phyloP scores from a whole-genome alignment of 2,888 invertebrate genomes.

The Cynaeus angustus region DNA sequence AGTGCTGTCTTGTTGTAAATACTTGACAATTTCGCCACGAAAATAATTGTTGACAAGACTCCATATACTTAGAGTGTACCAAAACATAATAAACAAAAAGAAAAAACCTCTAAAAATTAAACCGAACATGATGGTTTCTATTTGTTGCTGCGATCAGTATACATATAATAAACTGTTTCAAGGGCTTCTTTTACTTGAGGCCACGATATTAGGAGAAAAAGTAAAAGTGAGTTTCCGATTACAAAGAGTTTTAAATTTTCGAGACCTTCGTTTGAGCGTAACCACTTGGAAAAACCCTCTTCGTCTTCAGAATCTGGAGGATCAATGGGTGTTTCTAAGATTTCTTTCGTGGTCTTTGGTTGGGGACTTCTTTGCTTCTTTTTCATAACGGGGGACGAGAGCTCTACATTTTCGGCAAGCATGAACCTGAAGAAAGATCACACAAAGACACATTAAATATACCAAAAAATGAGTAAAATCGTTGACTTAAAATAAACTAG shows the following conservation, averaged over 20 bases:
- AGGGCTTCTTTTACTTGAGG: slow-evolving; percentile 80
- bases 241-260: slow-evolving; percentile 89
- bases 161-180: slow-evolving; percentile 70
- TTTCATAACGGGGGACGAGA: slow-evolving; percentile 6
- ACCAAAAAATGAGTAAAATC: no score
- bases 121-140: slow-evolving; percentile 74
- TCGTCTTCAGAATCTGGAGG: slow-evolving; percentile 63
- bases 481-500: no score
- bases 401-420: background rate
- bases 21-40: slow-evolving; percentile 79
- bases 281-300: slow-evolving; percentile 66
- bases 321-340: background rate
- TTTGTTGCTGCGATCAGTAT: slow-evolving; percentile 55
- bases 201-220: slow-evolving; percentile 83
- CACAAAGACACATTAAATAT: no score
- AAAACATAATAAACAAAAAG: slow-evolving; percentile 79
- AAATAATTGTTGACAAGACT: slow-evolving; percentile 85
- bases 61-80: slow-evolving; percentile 83
- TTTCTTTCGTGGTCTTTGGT: slow-evolving; percentile 9
- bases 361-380: slow-evolving; percentile 14
- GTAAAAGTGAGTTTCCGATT: slow-evolving; percentile 82
- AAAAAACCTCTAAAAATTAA: slow-evolving; percentile 78
- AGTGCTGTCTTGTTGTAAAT: slow-evolving; percentile 68
- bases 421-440: background rate
- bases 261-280: slow-evolving; percentile 77